Conservation (phyloP, 2,888 invertebrate genomes). For the Deilephila porcellus region DNA sequence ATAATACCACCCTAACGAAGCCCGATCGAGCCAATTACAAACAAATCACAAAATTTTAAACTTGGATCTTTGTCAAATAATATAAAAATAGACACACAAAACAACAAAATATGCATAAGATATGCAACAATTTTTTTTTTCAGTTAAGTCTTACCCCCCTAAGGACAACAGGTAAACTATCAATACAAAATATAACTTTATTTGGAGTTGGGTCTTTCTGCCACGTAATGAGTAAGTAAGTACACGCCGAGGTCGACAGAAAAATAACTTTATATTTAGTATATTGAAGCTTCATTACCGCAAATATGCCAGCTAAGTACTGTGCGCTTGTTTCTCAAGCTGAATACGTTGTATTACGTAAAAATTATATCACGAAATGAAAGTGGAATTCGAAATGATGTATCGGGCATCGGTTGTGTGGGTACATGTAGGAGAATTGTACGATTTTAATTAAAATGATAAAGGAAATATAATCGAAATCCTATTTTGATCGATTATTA, state of each 20-base stretch:
- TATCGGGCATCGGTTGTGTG: conserved; percentile 7
- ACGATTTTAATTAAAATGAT: background rate
- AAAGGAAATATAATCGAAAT: background rate
- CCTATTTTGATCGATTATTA: background rate
- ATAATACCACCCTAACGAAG: too few species aligned
- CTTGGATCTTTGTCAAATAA: too few species aligned
- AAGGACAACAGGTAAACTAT: too few species aligned
- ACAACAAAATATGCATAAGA: too few species aligned
- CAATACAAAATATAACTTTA: too few species aligned
- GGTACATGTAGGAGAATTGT: background rate
- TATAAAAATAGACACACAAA: too few species aligned
- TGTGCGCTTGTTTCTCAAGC: conserved; percentile 35
- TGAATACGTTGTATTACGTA: conserved; percentile 34
- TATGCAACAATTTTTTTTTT: too few species aligned
- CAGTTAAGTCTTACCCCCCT: too few species aligned
- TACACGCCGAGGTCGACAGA: background rate
- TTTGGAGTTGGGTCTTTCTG: too few species aligned
- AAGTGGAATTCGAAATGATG: conserved; percentile 31
- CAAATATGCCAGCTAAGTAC: conserved; percentile 35
- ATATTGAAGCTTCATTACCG: conserved; percentile 37
- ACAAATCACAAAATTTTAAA: too few species aligned
- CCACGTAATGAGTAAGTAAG: background rate
- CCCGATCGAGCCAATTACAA: too few species aligned
- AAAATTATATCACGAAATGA: conserved; percentile 38
- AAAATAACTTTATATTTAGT: background rate